A percentile compares a stretch with the other conserved stretches of the same genome.
These are phyloP conservation scores for Crotophaga sulcirostris DNA, from an alignment of 2,113 vertebrate genomes.

Conservation along the genomic window DNA sequence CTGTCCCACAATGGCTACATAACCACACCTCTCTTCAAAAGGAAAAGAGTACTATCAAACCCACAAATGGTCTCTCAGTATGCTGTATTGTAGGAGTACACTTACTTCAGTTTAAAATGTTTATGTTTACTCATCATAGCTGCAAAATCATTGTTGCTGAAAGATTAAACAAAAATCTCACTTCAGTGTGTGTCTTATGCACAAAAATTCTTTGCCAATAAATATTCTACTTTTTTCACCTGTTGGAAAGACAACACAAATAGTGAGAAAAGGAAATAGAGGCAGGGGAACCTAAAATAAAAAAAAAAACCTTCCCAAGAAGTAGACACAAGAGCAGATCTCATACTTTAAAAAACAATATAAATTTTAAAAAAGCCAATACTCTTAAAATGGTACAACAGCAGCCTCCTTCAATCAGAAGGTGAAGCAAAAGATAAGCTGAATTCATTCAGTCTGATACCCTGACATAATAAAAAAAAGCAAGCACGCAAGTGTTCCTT, in stretches of 20 bases:
- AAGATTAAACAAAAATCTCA: not conserved
- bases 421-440: not conserved
- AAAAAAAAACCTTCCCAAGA: not conserved
- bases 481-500: rapidly evolving
- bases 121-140: not conserved
- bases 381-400: not conserved
- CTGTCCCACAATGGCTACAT: not conserved
- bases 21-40: not conserved
- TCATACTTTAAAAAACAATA: not conserved
- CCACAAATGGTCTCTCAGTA: not conserved
- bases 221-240: not conserved
- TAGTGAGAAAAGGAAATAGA: not conserved
- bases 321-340: not conserved
- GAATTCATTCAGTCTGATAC: not conserved
- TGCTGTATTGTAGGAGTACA: not conserved
- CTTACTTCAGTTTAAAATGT: not conserved
- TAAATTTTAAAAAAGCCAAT: too few species aligned
- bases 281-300: not conserved
- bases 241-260: not conserved
- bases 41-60: not conserved
- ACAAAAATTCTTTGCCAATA: not conserved
- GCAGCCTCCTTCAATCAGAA: not conserved
- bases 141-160: not conserved
- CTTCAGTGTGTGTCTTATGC: rapidly evolving
- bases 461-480: not conserved